A percentile compares a stretch with the other conserved stretches of the same genome.
phyloP scores from a whole-genome alignment of 1,140 invertebrate species.

The Tetraneura akinire region DNA sequence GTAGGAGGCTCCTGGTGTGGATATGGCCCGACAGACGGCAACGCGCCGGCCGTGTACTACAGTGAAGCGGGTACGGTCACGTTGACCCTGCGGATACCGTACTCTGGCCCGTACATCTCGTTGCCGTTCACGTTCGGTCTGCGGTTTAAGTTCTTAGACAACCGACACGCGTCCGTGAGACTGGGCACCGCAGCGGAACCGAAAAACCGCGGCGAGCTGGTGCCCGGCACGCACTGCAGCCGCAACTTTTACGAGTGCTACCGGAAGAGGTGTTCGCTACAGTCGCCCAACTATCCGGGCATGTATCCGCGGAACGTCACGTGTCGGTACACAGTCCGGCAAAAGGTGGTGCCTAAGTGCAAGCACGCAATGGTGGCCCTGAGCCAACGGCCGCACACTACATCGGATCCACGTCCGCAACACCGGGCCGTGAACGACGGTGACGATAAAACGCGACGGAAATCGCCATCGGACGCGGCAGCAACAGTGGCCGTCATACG shows the following conservation, averaged over 20 bases:
- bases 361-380: conserved; percentile 87
- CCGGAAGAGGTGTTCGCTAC: conserved; percentile 76
- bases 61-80: conserved; percentile 81
- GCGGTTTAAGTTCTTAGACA: conserved; percentile 75
- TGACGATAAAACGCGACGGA: not conserved
- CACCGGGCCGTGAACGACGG: not conserved
- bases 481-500: conserved; percentile 60
- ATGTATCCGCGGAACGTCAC: conserved; percentile 87
- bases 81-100: conserved; percentile 73
- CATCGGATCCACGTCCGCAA: not conserved
- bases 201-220: conserved; percentile 72
- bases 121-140: conserved; percentile 75
- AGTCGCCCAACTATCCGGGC: conserved; percentile 88
- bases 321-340: conserved; percentile 77
- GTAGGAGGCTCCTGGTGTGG: conserved; percentile 85
- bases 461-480: not conserved
- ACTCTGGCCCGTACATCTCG: conserved; percentile 61
- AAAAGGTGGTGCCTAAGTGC: conserved; percentile 80
- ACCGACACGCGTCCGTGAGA: conserved; percentile 73
- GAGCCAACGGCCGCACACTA: conserved; percentile 59
- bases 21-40: conserved; percentile 61
- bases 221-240: conserved; percentile 84
- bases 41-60: conserved; percentile 76
- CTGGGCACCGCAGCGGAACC: conserved; percentile 73
- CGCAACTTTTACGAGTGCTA: conserved; percentile 86